phyloP scores from a whole-genome alignment of 2,797 vertebrate genomes.

The Oryzias sinensis region DNA sequence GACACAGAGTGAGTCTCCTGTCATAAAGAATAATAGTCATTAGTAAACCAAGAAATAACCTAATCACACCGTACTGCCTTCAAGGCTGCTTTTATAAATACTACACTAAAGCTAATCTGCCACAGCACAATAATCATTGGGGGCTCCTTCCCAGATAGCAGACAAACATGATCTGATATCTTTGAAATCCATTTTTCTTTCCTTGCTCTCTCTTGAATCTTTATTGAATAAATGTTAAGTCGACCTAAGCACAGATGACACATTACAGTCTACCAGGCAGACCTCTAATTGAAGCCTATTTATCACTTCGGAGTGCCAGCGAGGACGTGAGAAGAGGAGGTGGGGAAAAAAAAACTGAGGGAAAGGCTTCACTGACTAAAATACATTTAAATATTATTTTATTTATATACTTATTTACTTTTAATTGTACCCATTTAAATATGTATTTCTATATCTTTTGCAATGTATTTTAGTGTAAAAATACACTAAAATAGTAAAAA shows the following conservation, averaged over 20 bases:
- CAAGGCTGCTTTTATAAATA: constrained; percentile 72
- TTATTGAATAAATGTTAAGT: constrained; percentile 74
- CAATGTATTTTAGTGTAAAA: no score
- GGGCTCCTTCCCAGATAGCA: constrained; percentile 54
- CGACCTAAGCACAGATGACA: constrained; percentile 67
- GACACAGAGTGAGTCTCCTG: constrained; percentile 51
- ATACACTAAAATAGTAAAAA: no score
- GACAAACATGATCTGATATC: constrained; percentile 64
- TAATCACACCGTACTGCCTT: constrained; percentile 67
- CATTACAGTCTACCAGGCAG: constrained; percentile 64
- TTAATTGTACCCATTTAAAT: no score
- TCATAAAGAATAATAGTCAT: constrained; percentile 73
- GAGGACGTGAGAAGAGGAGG: constrained; percentile 23
- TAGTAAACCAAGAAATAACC: constrained; percentile 74
- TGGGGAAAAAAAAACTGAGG: constrained; percentile 20
- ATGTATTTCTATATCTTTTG: no score
- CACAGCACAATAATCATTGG: constrained; percentile 48
- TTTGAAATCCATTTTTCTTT: constrained; percentile 62
- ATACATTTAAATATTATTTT: neutral
- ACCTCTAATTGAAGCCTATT: constrained; percentile 70
- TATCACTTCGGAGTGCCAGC: constrained; percentile 55
- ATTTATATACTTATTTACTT: no score
- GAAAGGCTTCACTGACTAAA: constrained; percentile 9
- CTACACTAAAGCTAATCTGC: constrained; percentile 37
- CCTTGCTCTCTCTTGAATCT: constrained; percentile 57